Base-by-base conservation (phyloP, 2,888 invertebrate genomes). In the Aspidiotus rigidus region DNA sequence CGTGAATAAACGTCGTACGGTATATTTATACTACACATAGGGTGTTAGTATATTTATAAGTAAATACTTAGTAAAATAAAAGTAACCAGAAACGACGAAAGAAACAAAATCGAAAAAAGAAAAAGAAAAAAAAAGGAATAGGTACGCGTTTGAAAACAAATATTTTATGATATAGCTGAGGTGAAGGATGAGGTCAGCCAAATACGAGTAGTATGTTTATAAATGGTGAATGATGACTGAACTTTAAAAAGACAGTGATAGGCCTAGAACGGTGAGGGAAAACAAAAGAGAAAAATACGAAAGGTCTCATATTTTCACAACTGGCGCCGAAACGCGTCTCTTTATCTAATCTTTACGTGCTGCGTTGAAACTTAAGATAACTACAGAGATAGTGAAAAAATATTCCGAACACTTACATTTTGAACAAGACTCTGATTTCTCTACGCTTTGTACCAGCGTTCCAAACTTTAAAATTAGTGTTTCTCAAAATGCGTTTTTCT, bases 21-120 rank as follows among this genome's bases (percentile, higher is more conserved):
- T n/a, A n/a, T 28, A 28, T 28, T 28, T 28, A 28, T 28, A 28
- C 28, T 28, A 28, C 28, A 63, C 49, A n/a, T n/a, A n/a, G n/a
- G n/a, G 39, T 64, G 55, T 49, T 66, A 66, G 56, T n/a, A n/a
- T 66, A 66, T 28, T 57, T 15, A 62, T 44, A 63, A 59, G 28
- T n/a, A n/a, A n/a, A n/a, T n/a, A n/a, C n/a, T n/a, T 59, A 11
- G 13, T 59, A 28, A 59, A 59, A 28, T 59, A 59, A 7, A 59
- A 59, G 28, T 59, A 59, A 66, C 66, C 66, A 42, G 66, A 66
- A 66, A 66, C 66, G 57, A 66, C 66, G 66, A 66, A 66, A 66
- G 55, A 66, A 66, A 66, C 66, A 56, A 57, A 28, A 66, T 66
- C 56, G 57, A 66, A 57, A 64, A 66, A 57, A 66, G 55, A 66